Conservation (phyloP, 2,888 invertebrate species). For the Trachelus troglodyta region DNA sequence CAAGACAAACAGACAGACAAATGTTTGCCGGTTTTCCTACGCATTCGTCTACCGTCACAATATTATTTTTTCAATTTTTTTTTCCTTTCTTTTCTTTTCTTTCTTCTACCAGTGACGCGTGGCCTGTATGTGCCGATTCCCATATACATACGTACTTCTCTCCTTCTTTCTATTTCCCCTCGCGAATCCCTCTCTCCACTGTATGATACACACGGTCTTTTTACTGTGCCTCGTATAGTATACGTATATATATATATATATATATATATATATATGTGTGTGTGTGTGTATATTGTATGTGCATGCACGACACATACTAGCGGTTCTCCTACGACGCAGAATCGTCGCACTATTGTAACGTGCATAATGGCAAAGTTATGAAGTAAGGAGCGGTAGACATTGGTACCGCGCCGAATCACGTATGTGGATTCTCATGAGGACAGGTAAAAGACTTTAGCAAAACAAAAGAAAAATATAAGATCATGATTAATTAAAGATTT, state of each 20-base stretch:
- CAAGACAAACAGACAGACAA: neutral
- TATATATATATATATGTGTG: neutral
- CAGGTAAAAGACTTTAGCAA: neutral
- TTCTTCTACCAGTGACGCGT: conserved; percentile 8
- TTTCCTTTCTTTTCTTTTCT: conserved; percentile 11
- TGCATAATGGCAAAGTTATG: neutral
- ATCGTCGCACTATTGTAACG: neutral
- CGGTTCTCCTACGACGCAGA: neutral
- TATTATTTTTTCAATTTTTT: conserved; percentile 24
- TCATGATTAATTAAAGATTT: neutral
- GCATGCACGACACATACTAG: neutral
- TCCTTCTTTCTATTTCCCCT: neutral
- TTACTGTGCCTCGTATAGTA: neutral
- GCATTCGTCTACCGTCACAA: conserved; percentile 17
- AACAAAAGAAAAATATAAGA: neutral
- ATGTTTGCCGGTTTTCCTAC: neutral
- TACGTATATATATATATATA: neutral
- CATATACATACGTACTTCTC: conserved; percentile 42
- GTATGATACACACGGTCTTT: neutral
- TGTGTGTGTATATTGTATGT: neutral
- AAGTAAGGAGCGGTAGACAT: neutral
- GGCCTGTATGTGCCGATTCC: conserved; percentile 27
- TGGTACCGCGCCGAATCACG: neutral
- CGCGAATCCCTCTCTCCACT: neutral
- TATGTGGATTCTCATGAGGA: neutral